Conservation (phyloP, 2,888 invertebrate species). For the Latrodectus elegans region DNA sequence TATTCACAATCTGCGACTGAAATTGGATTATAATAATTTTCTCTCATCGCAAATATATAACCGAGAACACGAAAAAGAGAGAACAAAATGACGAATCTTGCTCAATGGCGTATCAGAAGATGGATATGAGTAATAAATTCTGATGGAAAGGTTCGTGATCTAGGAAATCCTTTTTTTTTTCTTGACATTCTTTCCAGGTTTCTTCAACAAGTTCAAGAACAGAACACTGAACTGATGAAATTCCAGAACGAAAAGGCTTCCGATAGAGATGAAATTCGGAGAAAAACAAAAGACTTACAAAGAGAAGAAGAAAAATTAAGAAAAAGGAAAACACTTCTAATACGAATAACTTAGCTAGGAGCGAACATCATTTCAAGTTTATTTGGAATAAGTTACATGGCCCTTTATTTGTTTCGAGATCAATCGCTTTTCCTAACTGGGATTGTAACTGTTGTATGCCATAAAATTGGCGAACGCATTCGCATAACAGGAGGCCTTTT, state of each 20-base stretch:
- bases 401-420: conserved; percentile 59
- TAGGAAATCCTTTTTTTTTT: conserved; percentile 16
- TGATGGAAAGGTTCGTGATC: neutral
- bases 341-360: conserved; percentile 60
- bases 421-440: conserved; percentile 33
- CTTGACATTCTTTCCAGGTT: conserved; percentile 23
- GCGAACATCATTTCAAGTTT: conserved; percentile 58
- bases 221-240: conserved; percentile 52
- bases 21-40: no score
- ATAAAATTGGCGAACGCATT: conserved; percentile 47
- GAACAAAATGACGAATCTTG: neutral
- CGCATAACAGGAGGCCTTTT: conserved; percentile 31
- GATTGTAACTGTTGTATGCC: conserved; percentile 33
- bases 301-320: neutral
- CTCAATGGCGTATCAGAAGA: conserved; percentile 25
- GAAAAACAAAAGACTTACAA: conserved; percentile 4
- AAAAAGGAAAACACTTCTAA: conserved; percentile 43
- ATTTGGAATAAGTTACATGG: conserved; percentile 54
- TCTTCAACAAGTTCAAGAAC: conserved; percentile 55
- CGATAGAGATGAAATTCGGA: conserved; percentile 38
- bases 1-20: no score
- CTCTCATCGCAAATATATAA: no score
- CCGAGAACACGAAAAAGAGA: no score
- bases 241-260: conserved; percentile 24
- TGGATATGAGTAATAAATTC: conserved; percentile 46